These are phyloP conservation scores for Parelbella ahira DNA, from an alignment of 2,888 invertebrate species.

Conservation along the genomic window DNA sequence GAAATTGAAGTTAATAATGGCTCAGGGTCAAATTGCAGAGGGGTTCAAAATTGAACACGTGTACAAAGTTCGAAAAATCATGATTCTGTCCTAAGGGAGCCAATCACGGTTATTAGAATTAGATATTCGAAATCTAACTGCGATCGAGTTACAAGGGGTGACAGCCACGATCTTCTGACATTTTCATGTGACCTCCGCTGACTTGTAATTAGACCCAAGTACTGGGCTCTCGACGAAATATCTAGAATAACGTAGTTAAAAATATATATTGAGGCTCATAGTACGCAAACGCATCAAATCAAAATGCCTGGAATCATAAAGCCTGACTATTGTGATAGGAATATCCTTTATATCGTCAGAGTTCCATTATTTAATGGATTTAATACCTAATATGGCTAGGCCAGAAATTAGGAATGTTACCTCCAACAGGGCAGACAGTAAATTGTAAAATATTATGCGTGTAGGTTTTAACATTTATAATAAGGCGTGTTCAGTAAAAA, in stretches of 20 bases:
- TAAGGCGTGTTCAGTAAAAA: too few species aligned
- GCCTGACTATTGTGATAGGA: too few species aligned
- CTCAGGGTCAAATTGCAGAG: conserved; percentile 64
- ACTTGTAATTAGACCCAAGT: conserved; percentile 17
- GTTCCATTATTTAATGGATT: too few species aligned
- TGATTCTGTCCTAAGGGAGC: conserved; percentile 77
- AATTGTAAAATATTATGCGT: too few species aligned
- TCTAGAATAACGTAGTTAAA: conserved; percentile 6
- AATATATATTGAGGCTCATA: too few species aligned
- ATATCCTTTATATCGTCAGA: too few species aligned
- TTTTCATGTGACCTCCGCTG: conserved; percentile 22
- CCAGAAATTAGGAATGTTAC: too few species aligned
- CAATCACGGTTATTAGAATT: conserved; percentile 78
- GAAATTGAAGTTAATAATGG: conserved; percentile 36
- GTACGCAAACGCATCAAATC: too few species aligned
- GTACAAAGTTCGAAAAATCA: conserved; percentile 73
- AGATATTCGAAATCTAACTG: conserved; percentile 73
- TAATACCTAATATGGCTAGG: too few species aligned
- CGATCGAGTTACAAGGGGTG: conserved; percentile 70
- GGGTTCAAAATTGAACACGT: conserved; percentile 73
- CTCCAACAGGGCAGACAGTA: too few species aligned
- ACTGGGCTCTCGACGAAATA: conserved; percentile 4
- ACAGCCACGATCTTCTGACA: conserved; percentile 42
- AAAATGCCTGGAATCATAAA: too few species aligned
- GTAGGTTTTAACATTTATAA: too few species aligned